Base-by-base conservation (phyloP, 1,140 invertebrate genomes). In the Vollenhovia emeryi region DNA sequence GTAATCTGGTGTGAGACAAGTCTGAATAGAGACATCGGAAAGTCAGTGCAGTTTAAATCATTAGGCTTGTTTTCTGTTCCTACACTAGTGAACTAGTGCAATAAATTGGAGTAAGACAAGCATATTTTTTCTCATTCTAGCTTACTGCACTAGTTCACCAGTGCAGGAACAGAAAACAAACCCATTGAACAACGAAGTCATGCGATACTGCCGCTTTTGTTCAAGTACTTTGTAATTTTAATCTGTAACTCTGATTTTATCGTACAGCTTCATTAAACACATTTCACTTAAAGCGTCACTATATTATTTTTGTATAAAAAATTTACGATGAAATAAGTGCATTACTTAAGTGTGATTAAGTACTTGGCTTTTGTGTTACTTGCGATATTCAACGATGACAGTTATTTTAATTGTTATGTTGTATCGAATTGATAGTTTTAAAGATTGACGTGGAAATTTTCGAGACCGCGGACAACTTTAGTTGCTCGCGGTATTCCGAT, bases 21-120 rank as follows among this genome's bases (percentile, higher is more conserved):
- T 80, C 11, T 85, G 45, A 69, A 68, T 75, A 9, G 59, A 80
- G 59, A 88, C 18, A 36, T 84, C 48, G 9, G 18, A n/a, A 71
- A 64, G 45, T 69, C 86, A 88, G 86, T 88, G 21, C 27, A n/a
- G 43, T 43, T 79, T 18, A 27, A 85, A 66, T 33, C 71, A 57
- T 45, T 45, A 59, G 24, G n/a, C n/a, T n/a, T n/a, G n/a, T n/a
- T n/a, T n/a, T n/a, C n/a, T n/a, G n/a, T n/a, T n/a, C n/a, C n/a
- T n/a, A n/a, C n/a, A n/a, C n/a, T n/a, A n/a, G n/a, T n/a, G n/a
- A n/a, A n/a, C n/a, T n/a, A n/a, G n/a, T n/a, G n/a, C n/a, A n/a
- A n/a, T n/a, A n/a, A n/a, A n/a, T n/a, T n/a, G n/a, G n/a, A n/a
- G n/a, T n/a, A n/a, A n/a, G n/a, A n/a, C n/a, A n/a, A n/a, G n/a